A percentile compares a stretch with the other conserved stretches of the same genome.
phyloP scores from a whole-genome alignment of 2,888 invertebrate genomes.

The Phanerotoma sp. region DNA sequence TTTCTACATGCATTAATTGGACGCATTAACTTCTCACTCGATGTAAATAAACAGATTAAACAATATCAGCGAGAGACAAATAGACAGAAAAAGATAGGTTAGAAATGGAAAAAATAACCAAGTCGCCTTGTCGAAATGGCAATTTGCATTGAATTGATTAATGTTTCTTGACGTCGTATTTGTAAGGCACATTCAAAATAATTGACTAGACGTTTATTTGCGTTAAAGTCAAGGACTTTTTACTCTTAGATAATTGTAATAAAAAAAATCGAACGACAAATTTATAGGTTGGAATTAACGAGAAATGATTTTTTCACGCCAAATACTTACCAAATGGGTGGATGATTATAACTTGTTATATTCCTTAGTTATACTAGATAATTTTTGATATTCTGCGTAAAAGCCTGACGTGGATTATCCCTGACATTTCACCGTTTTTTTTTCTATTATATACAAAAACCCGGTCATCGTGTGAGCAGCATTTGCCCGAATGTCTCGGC shows the following conservation, averaged over 20 bases:
- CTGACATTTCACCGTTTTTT: slow-evolving; percentile 33
- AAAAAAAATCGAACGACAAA: slow-evolving; percentile 29
- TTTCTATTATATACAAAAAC: slow-evolving; percentile 18
- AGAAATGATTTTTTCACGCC: slow-evolving; percentile 3
- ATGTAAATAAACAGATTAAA: too few relatives aligned
- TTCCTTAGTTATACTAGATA: slow-evolving; percentile 20
- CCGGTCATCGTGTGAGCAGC: slow-evolving; percentile 28
- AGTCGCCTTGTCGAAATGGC: too few relatives aligned
- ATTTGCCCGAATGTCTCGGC: slow-evolving; percentile 14
- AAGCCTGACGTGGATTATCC: slow-evolving; percentile 27
- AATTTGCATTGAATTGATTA: too few relatives aligned
- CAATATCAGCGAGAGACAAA: not conserved
- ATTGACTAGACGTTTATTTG: not conserved
- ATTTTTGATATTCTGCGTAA: slow-evolving; percentile 20
- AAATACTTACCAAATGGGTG: slow-evolving; percentile 30
- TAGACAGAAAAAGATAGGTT: too few relatives aligned
- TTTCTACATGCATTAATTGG: too few relatives aligned
- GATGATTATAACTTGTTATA: slow-evolving; percentile 21
- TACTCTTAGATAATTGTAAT: not conserved
- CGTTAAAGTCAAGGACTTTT: not conserved
- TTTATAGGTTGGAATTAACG: slow-evolving; percentile 27
- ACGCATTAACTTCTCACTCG: too few relatives aligned
- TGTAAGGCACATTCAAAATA: slow-evolving; percentile 1
- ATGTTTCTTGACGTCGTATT: too few relatives aligned
- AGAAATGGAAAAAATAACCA: too few relatives aligned